A percentile compares a stretch with the other conserved stretches of the same genome.
phyloP scores from a whole-genome alignment of 2,113 vertebrate genomes.

The Oostethus manadensis region DNA sequence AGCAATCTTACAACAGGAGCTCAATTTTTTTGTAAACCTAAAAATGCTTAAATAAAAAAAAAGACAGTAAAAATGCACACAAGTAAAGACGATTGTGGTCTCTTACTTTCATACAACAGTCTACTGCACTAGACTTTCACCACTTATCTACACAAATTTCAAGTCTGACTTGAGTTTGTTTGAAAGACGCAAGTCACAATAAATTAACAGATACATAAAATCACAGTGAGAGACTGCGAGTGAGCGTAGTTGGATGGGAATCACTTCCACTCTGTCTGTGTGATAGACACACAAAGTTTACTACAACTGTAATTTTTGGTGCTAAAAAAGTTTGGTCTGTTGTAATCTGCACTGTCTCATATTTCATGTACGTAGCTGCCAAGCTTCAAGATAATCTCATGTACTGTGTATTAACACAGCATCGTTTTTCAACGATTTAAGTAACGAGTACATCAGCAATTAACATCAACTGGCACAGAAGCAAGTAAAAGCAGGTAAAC shows the following conservation, averaged over 20 bases:
- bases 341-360: constrained; percentile 2
- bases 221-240: constrained; percentile 28
- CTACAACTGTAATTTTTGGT: background rate
- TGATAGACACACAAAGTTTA: background rate
- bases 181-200: constrained; percentile 47
- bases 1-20: constrained; percentile 27
- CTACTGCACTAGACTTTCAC: constrained; percentile 13
- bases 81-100: constrained; percentile 45
- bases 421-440: constrained; percentile 32
- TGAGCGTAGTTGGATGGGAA: constrained; percentile 10
- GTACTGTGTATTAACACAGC: constrained; percentile 24
- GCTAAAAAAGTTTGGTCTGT: constrained; percentile 8
- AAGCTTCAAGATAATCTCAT: constrained; percentile 21
- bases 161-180: constrained; percentile 28
- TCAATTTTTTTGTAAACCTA: constrained; percentile 32
- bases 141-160: constrained; percentile 32
- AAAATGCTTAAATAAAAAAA: constrained; percentile 41
- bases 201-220: constrained; percentile 61
- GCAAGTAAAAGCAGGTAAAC: constrained; percentile 15
- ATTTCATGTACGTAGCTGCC: constrained; percentile 45
- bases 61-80: constrained; percentile 46
- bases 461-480: constrained; percentile 31
- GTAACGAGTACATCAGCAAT: constrained; percentile 20
- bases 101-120: constrained; percentile 11
- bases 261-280: constrained; percentile 1